Percentiles rank a stretch among this genome's conserved stretches.
Evolutionary conservation across 2,113 vertebrate species (phyloP).

Genomic region (Butorides virescens): DNA sequence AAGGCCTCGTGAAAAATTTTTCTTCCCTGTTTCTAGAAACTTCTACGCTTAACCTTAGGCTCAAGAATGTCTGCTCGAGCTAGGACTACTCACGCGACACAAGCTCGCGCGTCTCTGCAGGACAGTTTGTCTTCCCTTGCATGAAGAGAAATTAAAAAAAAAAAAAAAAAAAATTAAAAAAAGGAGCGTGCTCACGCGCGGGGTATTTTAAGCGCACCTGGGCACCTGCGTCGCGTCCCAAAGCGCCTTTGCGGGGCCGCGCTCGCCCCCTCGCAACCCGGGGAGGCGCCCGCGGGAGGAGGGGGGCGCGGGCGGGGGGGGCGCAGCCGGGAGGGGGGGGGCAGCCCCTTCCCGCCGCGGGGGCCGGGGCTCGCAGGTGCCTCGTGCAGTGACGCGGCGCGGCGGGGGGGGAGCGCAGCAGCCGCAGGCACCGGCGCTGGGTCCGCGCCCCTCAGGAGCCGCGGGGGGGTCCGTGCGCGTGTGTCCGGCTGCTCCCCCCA

Average conservation of each 20-base stretch:
- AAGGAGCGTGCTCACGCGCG: fast-evolving
- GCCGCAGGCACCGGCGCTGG: background rate
- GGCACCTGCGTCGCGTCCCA: fast-evolving
- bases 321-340: background rate
- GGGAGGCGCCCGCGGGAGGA: no score
- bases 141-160: no score
- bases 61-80: background rate
- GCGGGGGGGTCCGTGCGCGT: no score
- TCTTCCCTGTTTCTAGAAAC: background rate
- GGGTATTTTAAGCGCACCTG: background rate
- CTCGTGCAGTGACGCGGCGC: no score
- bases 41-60: background rate
- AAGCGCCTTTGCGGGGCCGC: fast-evolving
- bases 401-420: no score
- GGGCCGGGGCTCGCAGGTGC: background rate
- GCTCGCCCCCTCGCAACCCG: fast-evolving
- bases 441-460: background rate
- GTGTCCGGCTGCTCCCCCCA: background rate
- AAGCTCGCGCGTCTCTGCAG: background rate
- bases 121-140: background rate
- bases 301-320: no score
- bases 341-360: background rate
- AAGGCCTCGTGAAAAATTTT: background rate
- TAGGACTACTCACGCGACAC: fast-evolving
- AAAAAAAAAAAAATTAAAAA: no score